Conservation (phyloP, 2,797 vertebrate species). For the Mus caroli region DNA sequence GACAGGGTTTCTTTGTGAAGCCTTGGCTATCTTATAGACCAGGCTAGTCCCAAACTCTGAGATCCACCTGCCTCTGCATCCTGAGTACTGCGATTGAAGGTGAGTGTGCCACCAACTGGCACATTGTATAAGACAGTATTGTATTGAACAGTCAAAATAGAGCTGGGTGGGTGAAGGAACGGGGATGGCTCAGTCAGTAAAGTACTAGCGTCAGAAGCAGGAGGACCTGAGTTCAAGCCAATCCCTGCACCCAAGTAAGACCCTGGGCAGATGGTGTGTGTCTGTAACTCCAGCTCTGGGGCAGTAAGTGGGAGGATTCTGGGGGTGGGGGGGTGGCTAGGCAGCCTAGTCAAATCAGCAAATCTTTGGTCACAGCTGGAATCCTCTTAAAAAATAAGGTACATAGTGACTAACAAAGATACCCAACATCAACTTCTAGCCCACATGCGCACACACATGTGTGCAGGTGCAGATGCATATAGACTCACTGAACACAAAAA, state of each 20-base stretch:
- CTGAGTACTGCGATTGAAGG: not conserved
- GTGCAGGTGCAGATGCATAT: not conserved
- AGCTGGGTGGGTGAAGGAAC: not conserved
- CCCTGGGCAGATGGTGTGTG: not conserved
- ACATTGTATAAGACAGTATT: not conserved
- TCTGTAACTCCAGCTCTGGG: not conserved
- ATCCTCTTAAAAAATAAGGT: not conserved
- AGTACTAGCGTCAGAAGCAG: not conserved
- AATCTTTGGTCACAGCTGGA: not conserved
- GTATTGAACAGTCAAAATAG: not conserved
- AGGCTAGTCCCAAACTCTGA: not conserved
- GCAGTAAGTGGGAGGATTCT: not conserved
- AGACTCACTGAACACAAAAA: not conserved
- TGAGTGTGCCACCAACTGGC: not conserved
- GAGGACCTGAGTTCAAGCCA: not conserved
- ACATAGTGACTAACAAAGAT: not conserved
- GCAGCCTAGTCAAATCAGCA: not conserved
- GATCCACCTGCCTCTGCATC: not conserved
- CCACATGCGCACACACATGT: not conserved
- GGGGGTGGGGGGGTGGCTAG: too few relatives aligned
- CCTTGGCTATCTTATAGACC: not conserved
- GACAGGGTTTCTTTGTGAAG: not conserved
- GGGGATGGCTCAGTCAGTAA: not conserved
- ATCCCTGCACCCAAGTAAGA: not conserved
- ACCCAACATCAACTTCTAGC: not conserved